Evolutionary conservation across 2,888 invertebrate species (phyloP).

Genomic region (Eupsilia transversa): DNA sequence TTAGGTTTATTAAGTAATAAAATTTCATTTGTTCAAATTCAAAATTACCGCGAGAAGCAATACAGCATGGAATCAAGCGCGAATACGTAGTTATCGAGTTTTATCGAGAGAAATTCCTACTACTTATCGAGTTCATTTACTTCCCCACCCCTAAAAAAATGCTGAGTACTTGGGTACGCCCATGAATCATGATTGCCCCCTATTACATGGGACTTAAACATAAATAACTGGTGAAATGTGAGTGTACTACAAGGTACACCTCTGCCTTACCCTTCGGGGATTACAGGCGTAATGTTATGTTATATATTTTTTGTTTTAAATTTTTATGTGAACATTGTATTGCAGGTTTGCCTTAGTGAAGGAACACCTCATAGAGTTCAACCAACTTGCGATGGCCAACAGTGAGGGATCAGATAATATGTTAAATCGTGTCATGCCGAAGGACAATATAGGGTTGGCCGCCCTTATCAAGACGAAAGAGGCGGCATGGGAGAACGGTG

Average conservation of each 20-base stretch:
- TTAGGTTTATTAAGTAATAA: too few species aligned
- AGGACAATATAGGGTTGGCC: constrained; percentile 99
- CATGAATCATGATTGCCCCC: too few species aligned
- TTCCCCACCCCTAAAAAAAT: too few species aligned
- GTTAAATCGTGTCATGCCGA: constrained; percentile 99
- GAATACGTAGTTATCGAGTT: too few species aligned
- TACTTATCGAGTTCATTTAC: too few species aligned
- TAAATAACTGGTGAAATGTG: neutral
- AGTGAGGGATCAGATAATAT: constrained; percentile 99
- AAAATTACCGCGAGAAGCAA: too few species aligned
- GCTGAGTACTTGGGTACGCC: too few species aligned
- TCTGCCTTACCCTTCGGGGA: neutral
- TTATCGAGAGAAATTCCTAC: too few species aligned
- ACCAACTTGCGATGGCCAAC: constrained; percentile 99
- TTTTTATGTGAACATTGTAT: constrained; percentile 57
- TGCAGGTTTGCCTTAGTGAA: constrained; percentile 97
- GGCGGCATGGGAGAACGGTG: constrained; percentile 97
- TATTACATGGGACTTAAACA: neutral
- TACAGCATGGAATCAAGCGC: too few species aligned
- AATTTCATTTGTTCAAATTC: too few species aligned
- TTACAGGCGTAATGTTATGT: too few species aligned
- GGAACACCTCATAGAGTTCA: constrained; percentile 99
- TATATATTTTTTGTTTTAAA: constrained; percentile 16
- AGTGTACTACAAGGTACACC: neutral
- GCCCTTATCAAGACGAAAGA: constrained; percentile 98